Evolutionary conservation across 35 echinoderm and acorn worm genomes (phyloP).

Genomic region (Stichopus chloronotus): DNA sequence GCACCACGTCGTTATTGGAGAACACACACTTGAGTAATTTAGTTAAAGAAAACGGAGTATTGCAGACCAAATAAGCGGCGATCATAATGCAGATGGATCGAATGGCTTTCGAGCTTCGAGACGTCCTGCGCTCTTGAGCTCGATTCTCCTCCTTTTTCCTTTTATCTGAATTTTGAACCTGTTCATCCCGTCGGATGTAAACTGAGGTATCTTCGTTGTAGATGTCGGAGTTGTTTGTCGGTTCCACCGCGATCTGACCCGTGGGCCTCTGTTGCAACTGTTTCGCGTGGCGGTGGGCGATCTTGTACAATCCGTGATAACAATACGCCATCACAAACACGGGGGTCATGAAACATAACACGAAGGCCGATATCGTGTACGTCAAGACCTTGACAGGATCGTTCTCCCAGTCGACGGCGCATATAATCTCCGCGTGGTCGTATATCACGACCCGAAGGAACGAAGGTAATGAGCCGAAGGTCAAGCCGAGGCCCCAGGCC

Average conservation of each 20-base stretch:
- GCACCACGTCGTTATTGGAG: slow-evolving; percentile 65
- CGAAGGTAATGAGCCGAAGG: slow-evolving; percentile 68
- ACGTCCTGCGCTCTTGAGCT: slow-evolving; percentile 24
- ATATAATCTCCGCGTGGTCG: slow-evolving; percentile 84
- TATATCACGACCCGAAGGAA: slow-evolving; percentile 66
- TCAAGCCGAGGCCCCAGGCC: slow-evolving; percentile 64
- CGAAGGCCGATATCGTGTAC: slow-evolving; percentile 81
- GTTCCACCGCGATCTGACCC: not conserved
- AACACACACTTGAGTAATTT: slow-evolving; percentile 89
- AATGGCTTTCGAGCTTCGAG: slow-evolving; percentile 67
- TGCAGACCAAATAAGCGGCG: slow-evolving; percentile 71
- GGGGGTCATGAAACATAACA: slow-evolving; percentile 76
- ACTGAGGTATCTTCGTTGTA: not conserved
- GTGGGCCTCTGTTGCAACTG: slow-evolving; percentile 22
- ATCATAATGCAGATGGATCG: slow-evolving; percentile 80
- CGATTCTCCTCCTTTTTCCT: not conserved
- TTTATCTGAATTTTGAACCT: not conserved
- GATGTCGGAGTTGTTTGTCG: not conserved
- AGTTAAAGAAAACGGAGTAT: slow-evolving; percentile 86
- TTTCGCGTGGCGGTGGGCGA: slow-evolving; percentile 69
- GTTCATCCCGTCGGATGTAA: not conserved
- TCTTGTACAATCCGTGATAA: slow-evolving; percentile 74
- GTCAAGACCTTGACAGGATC: slow-evolving; percentile 33
- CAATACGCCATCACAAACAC: slow-evolving; percentile 70
- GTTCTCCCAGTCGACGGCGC: slow-evolving; percentile 87